Evolutionary conservation across 2,888 invertebrate genomes (phyloP), one percentile per base, ranked within the genome.

Genomic region (Chrysolina haemoptera): DNA sequence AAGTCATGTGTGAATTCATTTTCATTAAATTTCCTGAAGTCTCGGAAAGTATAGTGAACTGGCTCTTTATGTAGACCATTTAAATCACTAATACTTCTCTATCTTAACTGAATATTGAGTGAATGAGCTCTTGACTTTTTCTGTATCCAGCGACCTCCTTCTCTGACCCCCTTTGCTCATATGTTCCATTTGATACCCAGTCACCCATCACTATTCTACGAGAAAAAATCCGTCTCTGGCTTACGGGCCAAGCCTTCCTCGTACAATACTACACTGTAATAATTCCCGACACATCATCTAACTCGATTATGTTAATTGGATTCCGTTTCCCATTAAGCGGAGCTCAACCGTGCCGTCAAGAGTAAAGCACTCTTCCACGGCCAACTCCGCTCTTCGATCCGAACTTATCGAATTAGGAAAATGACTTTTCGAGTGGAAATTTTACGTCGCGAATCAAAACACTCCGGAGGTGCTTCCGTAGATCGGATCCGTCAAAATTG

Each of bases 371-470:
- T 59, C 59, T 59, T 59, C 22, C 35, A 27, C 59, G 22, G 35
- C 27, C n/a, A n/a, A 8, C 27, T 59, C 59, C 14, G 22, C n/a
- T 35, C 22, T 59, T 59, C 59, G 59, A 59, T 59, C 59, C n/a
- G 35, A 35, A 59, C 35, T 59, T 59, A 59, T 59, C 59, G 59
- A 59, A 59, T 59, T 59, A 59, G 59, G 59, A 59, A 59, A 59
- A 27, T 59, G n/a, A 59, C 59, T 59, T 59, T 59, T 35, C 59
- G 59, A 59, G 27, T 27, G 59, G 59, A 6, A 59, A 27, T 59
- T 59, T 59, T 35, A 27, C 59, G n/a, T 59, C 59, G 59, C 22
- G 35, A 59, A 59, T 22, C 59, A 35, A 59, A 59, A 59, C 22
- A 59, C 59, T 59, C 35, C 27, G 59, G 27, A 27, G 35, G 35